Evolutionary conservation across 2,888 invertebrate species (phyloP).

Genomic region (Rugalucina vietnamica): DNA sequence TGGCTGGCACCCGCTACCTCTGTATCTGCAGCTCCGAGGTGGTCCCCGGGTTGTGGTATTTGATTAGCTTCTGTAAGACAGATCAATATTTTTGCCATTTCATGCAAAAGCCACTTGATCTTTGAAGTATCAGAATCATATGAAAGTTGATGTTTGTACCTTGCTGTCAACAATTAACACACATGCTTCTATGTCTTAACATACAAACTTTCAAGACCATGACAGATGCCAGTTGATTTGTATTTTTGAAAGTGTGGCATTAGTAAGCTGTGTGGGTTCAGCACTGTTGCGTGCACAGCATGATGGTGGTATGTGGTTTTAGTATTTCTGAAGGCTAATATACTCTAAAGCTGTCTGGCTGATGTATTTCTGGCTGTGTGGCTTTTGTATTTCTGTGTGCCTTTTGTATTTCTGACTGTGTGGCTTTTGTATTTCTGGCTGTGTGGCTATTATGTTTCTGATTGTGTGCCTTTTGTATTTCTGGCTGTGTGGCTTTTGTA

Average conservation of each 20-base stretch:
- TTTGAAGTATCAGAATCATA: not conserved
- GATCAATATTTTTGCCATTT: not conserved
- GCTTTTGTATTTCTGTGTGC: not conserved
- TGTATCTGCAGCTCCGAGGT: not conserved
- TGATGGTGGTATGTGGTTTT: too few species aligned
- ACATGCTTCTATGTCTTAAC: not conserved
- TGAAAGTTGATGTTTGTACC: not conserved
- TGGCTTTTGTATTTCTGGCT: not conserved
- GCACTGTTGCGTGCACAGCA: too few species aligned
- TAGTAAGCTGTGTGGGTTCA: not conserved
- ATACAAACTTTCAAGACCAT: not conserved
- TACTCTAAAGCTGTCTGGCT: too few species aligned
- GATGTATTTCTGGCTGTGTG: not conserved
- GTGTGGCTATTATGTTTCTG: not conserved
- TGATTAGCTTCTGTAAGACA: not conserved
- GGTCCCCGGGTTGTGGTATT: too few species aligned
- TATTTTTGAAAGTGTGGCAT: not conserved
- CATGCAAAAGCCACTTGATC: not conserved
- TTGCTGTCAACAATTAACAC: not conserved
- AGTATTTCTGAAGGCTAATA: too few species aligned
- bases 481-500: not conserved
- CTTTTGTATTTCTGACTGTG: not conserved
- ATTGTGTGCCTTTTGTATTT: not conserved
- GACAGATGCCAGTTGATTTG: not conserved
- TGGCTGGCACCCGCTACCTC: not conserved